Evolutionary conservation across 1,140 invertebrate species (phyloP).

Genomic region (Ostrea edulis): DNA sequence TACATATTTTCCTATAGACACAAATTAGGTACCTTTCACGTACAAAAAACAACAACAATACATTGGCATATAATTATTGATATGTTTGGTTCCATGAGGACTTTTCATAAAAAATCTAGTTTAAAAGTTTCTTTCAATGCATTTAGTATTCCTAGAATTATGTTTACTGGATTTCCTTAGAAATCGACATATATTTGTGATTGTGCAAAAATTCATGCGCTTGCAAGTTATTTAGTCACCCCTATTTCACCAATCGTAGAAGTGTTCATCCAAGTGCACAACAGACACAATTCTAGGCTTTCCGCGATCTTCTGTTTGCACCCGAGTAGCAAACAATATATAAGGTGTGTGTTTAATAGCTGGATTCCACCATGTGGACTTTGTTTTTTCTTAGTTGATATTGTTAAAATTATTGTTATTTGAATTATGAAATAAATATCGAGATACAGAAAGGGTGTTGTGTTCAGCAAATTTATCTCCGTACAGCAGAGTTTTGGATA

Average conservation of each 20-base stretch:
- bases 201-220: neutral
- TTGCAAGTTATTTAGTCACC: neutral
- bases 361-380: neutral
- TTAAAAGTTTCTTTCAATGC: neutral
- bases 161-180: neutral
- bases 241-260: neutral
- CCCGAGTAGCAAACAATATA: neutral
- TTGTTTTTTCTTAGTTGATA: neutral
- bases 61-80: neutral
- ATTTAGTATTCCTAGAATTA: neutral
- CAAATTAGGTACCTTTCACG: neutral
- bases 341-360: neutral
- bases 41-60: neutral
- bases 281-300: neutral
- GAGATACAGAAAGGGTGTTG: neutral
- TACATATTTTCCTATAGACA: too few species aligned
- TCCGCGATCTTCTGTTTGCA: neutral
- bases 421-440: slow-evolving; percentile 1
- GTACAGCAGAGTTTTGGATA: too few species aligned
- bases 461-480: too few species aligned
- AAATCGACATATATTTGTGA: neutral
- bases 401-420: neutral
- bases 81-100: too few species aligned
- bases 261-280: neutral
- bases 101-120: too few species aligned